Evolutionary conservation across 1,140 invertebrate genomes (phyloP).

Genomic region (Vanessa tameamea): DNA sequence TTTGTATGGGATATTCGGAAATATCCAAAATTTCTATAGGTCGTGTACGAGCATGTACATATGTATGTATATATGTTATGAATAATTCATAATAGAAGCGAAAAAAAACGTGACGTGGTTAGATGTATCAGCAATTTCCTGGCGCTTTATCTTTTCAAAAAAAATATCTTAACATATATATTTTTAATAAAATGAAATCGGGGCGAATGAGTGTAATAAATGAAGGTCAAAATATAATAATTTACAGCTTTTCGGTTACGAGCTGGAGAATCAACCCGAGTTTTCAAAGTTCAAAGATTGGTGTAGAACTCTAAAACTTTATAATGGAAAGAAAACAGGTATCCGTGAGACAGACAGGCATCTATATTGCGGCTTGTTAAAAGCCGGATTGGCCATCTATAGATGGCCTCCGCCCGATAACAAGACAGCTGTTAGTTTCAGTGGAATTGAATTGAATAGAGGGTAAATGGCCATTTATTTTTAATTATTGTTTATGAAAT

Average conservation of each 20-base stretch:
- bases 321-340: slow-evolving; percentile 86
- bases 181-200: too few species aligned
- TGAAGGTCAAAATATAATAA: too few species aligned
- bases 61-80: too few species aligned
- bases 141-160: too few species aligned
- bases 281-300: slow-evolving; percentile 90
- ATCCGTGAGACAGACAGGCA: slow-evolving; percentile 83
- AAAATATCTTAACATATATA: too few species aligned
- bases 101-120: too few species aligned
- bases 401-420: slow-evolving; percentile 64
- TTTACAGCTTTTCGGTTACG: slow-evolving; percentile 85
- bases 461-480: slow-evolving; percentile 48
- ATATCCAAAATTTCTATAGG: too few species aligned
- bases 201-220: too few species aligned
- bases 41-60: too few species aligned
- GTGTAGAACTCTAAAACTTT: slow-evolving; percentile 87
- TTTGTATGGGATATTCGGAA: too few species aligned
- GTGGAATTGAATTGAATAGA: slow-evolving; percentile 72
- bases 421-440: slow-evolving; percentile 57
- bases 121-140: too few species aligned
- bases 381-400: slow-evolving; percentile 71
- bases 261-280: slow-evolving; percentile 88
- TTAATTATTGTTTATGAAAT: background rate
- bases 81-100: too few species aligned
- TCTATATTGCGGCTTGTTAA: slow-evolving; percentile 81